Conservation (phyloP, 2,113 vertebrate species). For the Nesospiza acunhae region DNA sequence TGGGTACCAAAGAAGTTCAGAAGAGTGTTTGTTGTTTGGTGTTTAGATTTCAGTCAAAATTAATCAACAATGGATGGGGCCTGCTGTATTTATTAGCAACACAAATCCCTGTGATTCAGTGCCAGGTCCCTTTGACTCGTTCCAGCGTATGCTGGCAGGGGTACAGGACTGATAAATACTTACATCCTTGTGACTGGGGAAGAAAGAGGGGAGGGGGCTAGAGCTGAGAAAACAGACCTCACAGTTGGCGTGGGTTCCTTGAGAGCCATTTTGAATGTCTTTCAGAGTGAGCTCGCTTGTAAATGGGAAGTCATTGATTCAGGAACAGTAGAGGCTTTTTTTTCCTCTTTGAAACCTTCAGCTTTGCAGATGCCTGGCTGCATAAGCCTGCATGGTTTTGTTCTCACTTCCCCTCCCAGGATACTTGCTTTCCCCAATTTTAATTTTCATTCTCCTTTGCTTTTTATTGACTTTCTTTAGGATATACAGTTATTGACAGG, state of each 20-base stretch:
- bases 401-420: constrained; percentile 57
- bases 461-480: neutral
- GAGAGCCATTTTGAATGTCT: constrained; percentile 78
- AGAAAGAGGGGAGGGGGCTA: constrained; percentile 48
- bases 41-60: constrained; percentile 81
- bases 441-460: neutral
- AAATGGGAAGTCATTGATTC: constrained; percentile 78
- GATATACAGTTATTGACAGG: neutral
- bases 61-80: constrained; percentile 77
- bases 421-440: constrained; percentile 1
- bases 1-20: constrained; percentile 70
- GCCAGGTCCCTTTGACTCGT: constrained; percentile 75
- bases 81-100: constrained; percentile 78
- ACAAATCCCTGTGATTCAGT: constrained; percentile 76
- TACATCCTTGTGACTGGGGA: constrained; percentile 71
- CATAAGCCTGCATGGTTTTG: constrained; percentile 66
- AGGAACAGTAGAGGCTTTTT: constrained; percentile 73
- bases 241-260: constrained; percentile 70
- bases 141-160: constrained; percentile 73
- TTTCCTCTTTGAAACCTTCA: constrained; percentile 65
- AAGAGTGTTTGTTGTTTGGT: constrained; percentile 78
- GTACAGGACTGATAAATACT: constrained; percentile 77
- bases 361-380: constrained; percentile 76
- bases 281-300: constrained; percentile 16
- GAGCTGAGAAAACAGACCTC: constrained; percentile 62